Evolutionary conservation across 2,113 vertebrate species (phyloP).

Genomic region (Proteles cristata): DNA sequence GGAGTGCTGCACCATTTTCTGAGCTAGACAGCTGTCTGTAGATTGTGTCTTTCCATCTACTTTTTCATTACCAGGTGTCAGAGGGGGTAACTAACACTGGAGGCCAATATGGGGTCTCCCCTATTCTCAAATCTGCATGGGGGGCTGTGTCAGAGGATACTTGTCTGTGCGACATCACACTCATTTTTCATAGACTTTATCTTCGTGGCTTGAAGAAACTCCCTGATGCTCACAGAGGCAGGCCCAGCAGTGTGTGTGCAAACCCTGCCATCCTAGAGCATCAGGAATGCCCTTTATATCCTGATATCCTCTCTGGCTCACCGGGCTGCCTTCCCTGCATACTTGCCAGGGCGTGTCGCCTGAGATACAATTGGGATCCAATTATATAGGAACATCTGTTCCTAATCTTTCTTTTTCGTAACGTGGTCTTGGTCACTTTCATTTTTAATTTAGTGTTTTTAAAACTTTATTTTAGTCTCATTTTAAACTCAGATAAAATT

Average conservation of each 20-base stretch:
- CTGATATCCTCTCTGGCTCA: background rate
- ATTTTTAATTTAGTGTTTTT: background rate
- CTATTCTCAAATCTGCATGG: background rate
- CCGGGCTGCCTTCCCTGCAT: background rate
- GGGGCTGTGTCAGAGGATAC: background rate
- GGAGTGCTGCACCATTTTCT: background rate
- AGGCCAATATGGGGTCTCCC: background rate
- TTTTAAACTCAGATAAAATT: constrained; percentile 25
- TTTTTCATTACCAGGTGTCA: background rate
- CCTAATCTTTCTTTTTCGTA: background rate
- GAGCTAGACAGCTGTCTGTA: background rate
- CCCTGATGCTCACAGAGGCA: background rate
- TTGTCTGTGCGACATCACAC: background rate
- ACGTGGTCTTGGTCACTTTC: background rate
- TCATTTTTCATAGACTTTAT: background rate
- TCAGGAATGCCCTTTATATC: background rate
- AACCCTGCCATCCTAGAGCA: background rate
- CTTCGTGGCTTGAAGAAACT: background rate
- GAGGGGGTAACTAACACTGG: background rate
- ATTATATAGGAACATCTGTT: background rate
- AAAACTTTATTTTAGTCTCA: constrained; percentile 41
- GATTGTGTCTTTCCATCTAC: background rate
- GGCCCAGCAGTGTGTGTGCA: background rate
- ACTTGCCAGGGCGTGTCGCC: background rate
- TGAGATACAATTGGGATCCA: background rate